These are phyloP conservation scores for Leptinotarsa lineolata DNA, from an alignment of 1,140 invertebrate species.

Conservation along the genomic window DNA sequence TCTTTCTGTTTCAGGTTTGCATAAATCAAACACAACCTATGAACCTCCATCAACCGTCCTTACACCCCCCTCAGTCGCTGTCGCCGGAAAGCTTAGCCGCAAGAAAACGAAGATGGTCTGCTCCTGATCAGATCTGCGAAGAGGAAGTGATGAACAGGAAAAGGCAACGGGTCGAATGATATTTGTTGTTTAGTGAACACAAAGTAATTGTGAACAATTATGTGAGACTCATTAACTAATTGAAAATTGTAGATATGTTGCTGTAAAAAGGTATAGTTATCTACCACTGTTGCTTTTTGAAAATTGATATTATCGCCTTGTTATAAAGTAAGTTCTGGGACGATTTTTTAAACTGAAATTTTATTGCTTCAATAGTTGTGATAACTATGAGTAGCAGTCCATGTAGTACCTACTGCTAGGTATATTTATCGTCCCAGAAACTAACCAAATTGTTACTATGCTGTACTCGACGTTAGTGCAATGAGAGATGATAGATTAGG, in stretches of 20 bases:
- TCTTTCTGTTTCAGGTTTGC: background rate
- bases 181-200: constrained; percentile 19
- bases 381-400: no score
- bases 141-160: constrained; percentile 51
- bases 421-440: constrained; percentile 3
- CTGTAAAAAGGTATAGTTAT: constrained; percentile 24
- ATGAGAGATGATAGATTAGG: constrained; percentile 30
- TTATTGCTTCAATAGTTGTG: no score
- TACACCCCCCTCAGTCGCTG: constrained; percentile 51
- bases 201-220: constrained; percentile 21
- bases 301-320: constrained; percentile 30
- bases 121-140: constrained; percentile 64
- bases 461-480: constrained; percentile 32
- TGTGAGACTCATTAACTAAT: constrained; percentile 24
- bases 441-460: constrained; percentile 17
- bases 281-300: constrained; percentile 29
- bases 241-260: constrained; percentile 28
- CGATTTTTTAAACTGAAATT: background rate
- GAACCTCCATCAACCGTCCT: constrained; percentile 33
- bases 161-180: constrained; percentile 40
- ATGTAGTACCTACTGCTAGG: no score
- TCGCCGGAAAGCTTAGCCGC: constrained; percentile 53
- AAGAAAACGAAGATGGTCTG: constrained; percentile 68
- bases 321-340: constrained; percentile 10
- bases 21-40: constrained; percentile 37